Base-by-base conservation (phyloP, 2,113 vertebrate genomes). In the Actenoides lindsayi region DNA sequence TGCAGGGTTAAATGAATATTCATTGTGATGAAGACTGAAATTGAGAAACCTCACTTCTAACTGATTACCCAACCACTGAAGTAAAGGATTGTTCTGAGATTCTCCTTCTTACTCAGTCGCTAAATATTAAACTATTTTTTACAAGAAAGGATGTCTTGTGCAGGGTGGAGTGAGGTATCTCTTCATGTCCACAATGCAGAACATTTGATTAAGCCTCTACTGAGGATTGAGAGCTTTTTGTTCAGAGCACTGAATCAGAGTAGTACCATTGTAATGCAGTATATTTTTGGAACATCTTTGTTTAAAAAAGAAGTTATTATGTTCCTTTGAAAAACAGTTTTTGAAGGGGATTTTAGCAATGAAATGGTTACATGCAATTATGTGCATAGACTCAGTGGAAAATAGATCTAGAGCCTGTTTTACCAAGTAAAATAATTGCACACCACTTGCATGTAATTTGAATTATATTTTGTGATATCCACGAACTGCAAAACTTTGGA, bases 401-500 rank as follows among this genome's bases (percentile, higher is more conserved):
- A 87, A 84, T 57, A 64, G 48, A 46, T 75, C 51, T 89, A 50
- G 28, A 81, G 13, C 27, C 57, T 73, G 4, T 71, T 95, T 95
- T 82, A 73, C 62, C 51, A 84, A 73, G 64, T 35, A 83, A 64
- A 69, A 68, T 81, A 95, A 76, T 90, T 87, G n/a, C 53, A 78
- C 27, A 54, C 3, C 21, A 88, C 27, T 78, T 81, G 75, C 83
- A 46, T 41, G 30, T 44, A 74, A 93, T 93, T 93, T 88, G 30
- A 95, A 88, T 88, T n/a, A 77, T 78, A 84, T 81, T 92, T 89
- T 2, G 3, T 56, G 25, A 6, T 75, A 71, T 75, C 85, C 80
- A 60, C 80, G 71, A 95, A 92, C 75, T 83, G 84, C 48, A 86
- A 90, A 90, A 87, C 24, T 83, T 75, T 41, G 30, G 68, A 87